phyloP scores from a whole-genome alignment of 2,888 invertebrate genomes.

The Sinelater perroti region DNA sequence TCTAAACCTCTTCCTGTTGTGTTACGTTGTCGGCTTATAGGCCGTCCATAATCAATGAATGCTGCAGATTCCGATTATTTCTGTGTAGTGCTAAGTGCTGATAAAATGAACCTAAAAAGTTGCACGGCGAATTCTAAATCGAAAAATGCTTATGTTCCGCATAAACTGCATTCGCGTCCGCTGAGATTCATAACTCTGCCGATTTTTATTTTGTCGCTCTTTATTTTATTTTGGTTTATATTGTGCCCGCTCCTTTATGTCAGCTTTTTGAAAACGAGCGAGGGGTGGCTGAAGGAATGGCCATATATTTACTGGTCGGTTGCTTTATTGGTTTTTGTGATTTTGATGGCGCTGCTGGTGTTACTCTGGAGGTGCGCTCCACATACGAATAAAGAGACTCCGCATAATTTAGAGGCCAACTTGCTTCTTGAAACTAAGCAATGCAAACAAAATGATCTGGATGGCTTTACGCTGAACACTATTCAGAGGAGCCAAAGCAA shows the following conservation, averaged over 20 bases:
- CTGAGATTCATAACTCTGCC: constrained; percentile 27
- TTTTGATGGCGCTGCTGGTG: constrained; percentile 22
- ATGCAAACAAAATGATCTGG: constrained; percentile 1
- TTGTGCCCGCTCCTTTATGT: constrained; percentile 28
- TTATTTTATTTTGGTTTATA: constrained; percentile 31
- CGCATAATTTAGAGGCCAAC: background rate
- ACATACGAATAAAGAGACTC: background rate
- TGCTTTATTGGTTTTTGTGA: constrained; percentile 24
- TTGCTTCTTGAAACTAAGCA: constrained; percentile 4
- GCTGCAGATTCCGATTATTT: background rate
- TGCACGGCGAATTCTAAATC: background rate
- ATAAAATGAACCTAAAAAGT: constrained; percentile 31
- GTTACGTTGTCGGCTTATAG: constrained; percentile 3
- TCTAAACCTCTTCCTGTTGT: constrained; percentile 30
- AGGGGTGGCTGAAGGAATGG: constrained; percentile 21
- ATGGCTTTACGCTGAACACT: constrained; percentile 12
- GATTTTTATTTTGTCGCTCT: constrained; percentile 17
- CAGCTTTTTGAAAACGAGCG: background rate
- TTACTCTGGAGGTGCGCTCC: constrained; percentile 20
- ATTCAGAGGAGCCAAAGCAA: constrained; percentile 17
- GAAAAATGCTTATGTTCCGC: constrained; percentile 15
- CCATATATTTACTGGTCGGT: constrained; percentile 26
- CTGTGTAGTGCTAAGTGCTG: background rate
- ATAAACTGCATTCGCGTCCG: constrained; percentile 28
- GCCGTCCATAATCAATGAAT: background rate